phyloP scores from a whole-genome alignment of 2,888 invertebrate genomes.

The Drosophila formosana region DNA sequence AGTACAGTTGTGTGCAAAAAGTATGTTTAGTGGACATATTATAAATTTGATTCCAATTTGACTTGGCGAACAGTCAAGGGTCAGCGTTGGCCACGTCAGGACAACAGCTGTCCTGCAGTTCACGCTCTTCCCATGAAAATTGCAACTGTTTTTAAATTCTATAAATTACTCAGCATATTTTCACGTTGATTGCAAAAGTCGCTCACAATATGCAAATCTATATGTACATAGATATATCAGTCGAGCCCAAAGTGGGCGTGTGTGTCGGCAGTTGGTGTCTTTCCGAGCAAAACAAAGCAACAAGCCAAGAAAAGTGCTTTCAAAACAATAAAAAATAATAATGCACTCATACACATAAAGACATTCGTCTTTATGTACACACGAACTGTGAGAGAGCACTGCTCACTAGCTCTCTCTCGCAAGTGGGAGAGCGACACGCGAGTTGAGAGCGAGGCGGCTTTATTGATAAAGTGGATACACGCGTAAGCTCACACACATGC shows the following conservation, averaged over 20 bases:
- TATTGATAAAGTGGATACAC: constrained; percentile 42
- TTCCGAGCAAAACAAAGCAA: constrained; percentile 25
- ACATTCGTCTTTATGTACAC: constrained; percentile 4
- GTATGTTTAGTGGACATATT: not conserved
- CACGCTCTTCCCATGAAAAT: not conserved
- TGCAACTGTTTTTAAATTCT: constrained; percentile 1
- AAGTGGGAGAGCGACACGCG: constrained; percentile 30
- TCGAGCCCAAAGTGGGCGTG: constrained; percentile 37
- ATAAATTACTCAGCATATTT: constrained; percentile 43
- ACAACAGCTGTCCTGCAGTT: constrained; percentile 13
- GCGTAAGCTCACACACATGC: constrained; percentile 17
- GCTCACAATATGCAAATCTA: constrained; percentile 8
- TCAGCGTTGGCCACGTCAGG: constrained; percentile 4
- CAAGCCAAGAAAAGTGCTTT: constrained; percentile 38
- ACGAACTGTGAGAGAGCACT: constrained; percentile 18
- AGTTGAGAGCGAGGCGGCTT: constrained; percentile 25
- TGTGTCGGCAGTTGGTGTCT: constrained; percentile 38
- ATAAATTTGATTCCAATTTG: not conserved
- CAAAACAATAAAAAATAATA: constrained; percentile 53
- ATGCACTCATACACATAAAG: constrained; percentile 9
- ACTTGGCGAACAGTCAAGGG: not conserved
- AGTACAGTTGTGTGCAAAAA: constrained; percentile 47
- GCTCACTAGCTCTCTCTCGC: not conserved
- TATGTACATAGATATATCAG: constrained; percentile 11
- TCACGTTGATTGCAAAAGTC: constrained; percentile 10